Evolutionary conservation across 2,888 invertebrate genomes (phyloP).

Genomic region (Capitulum mitella): DNA sequence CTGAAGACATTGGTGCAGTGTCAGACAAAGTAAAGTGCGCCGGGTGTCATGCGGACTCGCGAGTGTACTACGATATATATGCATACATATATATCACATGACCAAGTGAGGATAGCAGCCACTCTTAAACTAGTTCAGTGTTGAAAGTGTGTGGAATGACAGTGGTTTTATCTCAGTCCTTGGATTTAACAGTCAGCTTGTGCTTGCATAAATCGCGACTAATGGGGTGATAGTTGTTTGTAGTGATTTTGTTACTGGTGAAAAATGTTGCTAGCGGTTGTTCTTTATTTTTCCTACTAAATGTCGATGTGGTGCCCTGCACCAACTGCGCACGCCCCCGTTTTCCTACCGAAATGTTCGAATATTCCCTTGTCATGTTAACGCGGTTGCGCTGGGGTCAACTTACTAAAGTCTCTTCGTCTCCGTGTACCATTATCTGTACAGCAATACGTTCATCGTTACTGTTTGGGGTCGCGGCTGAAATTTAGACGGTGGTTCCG

Average conservation of each 20-base stretch:
- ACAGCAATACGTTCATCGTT: conserved; percentile 8
- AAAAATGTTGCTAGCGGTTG: conserved; percentile 17
- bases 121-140: conserved; percentile 13
- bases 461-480: not conserved
- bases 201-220: conserved; percentile 19
- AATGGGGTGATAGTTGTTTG: conserved; percentile 22
- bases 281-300: conserved; percentile 23
- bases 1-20: not conserved
- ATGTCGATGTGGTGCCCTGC: conserved; percentile 4
- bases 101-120: conserved; percentile 12
- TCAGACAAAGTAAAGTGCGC: not conserved
- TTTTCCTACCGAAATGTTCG: not conserved
- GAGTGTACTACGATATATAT: conserved; percentile 11
- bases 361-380: not conserved
- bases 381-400: not conserved
- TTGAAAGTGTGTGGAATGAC: conserved; percentile 3
- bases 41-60: not conserved
- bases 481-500: not conserved
- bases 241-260: conserved; percentile 20
- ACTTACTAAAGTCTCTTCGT: not conserved
- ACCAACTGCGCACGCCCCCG: not conserved
- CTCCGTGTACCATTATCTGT: conserved; percentile 11
- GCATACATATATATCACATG: conserved; percentile 10
- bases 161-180: conserved; percentile 20
- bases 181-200: conserved; percentile 4